Base-by-base conservation (phyloP, 2,888 invertebrate genomes). In the Epinotia brunnichana region DNA sequence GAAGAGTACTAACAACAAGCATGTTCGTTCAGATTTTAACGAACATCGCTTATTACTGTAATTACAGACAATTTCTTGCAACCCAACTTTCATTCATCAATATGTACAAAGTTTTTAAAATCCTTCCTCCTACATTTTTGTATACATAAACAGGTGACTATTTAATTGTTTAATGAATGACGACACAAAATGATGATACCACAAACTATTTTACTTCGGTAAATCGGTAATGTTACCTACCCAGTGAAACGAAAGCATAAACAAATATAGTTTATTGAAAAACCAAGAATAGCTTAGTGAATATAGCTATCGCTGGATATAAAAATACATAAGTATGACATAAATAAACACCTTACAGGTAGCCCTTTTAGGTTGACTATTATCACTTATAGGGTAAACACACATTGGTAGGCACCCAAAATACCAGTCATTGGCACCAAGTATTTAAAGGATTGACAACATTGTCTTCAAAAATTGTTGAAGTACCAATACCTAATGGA, bases 211-310 rank as follows among this genome's bases (percentile, higher is more conserved):
- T 24, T 29, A 29, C 29, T 15, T 24, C 2, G 13, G 60, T 48
- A 48, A 3, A 24, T 24, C 2, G 13, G 60, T 48, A 48, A 3
- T 9, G n/a, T 11, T 29, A 59, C 17, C 59, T 29, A 59, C 17
- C 59, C 53, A 81, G 77, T 78, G 64, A 75, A 73, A 69, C 77
- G 54, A 74, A 76, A 51, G 35, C 74, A 79, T 83, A 83, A 85
- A 84, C 81, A 82, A 82, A 82, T 81, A 84, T 87, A 83, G 83
- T 90, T 90, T 89, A 89, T 87, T 89, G 81, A 79, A 84, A 82
- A 81, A 80, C 73, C 77, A 79, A 80, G 81, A 80, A 83, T 83
- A 85, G 87, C 85, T 80, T 83, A 83, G 80, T 82, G 80, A 78
- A 44, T 78, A 80, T 85, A 85, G 84, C 82, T 74, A 76, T 82